phyloP scores from a whole-genome alignment of 2,888 invertebrate genomes.

The Hypomecis atomaria region DNA sequence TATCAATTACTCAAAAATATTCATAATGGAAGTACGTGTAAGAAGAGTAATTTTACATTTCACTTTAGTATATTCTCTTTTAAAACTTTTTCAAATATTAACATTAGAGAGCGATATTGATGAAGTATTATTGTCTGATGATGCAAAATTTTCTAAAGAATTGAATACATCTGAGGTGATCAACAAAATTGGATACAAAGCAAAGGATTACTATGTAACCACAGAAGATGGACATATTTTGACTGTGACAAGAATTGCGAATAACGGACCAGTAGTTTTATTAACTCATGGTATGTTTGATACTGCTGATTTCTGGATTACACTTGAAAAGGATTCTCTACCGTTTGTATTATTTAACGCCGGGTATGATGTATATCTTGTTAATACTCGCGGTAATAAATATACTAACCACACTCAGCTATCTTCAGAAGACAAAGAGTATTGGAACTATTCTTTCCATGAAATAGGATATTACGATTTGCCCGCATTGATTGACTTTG shows the following conservation, averaged over 20 bases:
- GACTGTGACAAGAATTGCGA: slow-evolving; percentile 38
- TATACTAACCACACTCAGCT: slow-evolving; percentile 78
- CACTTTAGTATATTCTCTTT: too few species aligned
- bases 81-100: too few species aligned
- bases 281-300: slow-evolving; percentile 90
- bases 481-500: slow-evolving; percentile 89
- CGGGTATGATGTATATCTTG: slow-evolving; percentile 90
- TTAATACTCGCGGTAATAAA: slow-evolving; percentile 90
- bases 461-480: slow-evolving; percentile 90
- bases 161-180: slow-evolving; percentile 32
- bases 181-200: slow-evolving; percentile 27
- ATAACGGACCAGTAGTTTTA: slow-evolving; percentile 74
- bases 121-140: too few species aligned
- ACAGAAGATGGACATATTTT: slow-evolving; percentile 49
- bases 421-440: slow-evolving; percentile 58
- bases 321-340: slow-evolving; percentile 78
- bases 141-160: too few species aligned
- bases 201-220: slow-evolving; percentile 37
- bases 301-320: slow-evolving; percentile 88
- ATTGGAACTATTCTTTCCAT: slow-evolving; percentile 89
- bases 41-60: too few species aligned
- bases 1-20: too few species aligned
- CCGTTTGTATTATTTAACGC: slow-evolving; percentile 84
- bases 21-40: too few species aligned
- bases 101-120: too few species aligned